Conservation (phyloP, 2,113 vertebrate species). For the Vireo altiloquus region DNA sequence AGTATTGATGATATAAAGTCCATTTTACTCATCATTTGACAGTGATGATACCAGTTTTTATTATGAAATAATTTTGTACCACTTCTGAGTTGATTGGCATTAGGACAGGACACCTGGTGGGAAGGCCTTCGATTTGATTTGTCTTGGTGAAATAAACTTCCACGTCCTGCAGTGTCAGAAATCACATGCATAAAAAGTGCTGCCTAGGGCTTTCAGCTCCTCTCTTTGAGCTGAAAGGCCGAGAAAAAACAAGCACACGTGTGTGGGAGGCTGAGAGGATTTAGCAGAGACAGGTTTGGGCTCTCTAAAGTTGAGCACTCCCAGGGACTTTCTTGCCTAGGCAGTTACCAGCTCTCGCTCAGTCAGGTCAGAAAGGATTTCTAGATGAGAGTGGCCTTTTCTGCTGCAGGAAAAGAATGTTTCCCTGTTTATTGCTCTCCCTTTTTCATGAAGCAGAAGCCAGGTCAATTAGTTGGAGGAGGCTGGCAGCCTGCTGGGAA, state of each 20-base stretch:
- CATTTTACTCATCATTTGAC: background rate
- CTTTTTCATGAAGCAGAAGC: background rate
- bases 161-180: background rate
- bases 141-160: background rate
- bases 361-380: background rate
- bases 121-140: background rate
- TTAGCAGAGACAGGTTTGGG: background rate
- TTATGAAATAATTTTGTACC: background rate
- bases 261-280: background rate
- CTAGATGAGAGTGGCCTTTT: background rate
- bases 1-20: background rate
- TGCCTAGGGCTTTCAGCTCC: background rate
- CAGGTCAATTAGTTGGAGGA: conserved; percentile 47
- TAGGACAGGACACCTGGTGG: background rate
- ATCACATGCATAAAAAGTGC: background rate
- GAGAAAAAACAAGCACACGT: fast-evolving
- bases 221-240: background rate
- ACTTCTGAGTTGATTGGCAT: background rate
- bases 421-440: background rate
- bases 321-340: background rate
- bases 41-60: background rate
- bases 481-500: conserved; percentile 2
- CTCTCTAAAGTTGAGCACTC: background rate
- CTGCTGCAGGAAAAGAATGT: background rate
- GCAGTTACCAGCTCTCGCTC: background rate